phyloP scores from a whole-genome alignment of 2,113 vertebrate genomes.

The Callipepla squamata region DNA sequence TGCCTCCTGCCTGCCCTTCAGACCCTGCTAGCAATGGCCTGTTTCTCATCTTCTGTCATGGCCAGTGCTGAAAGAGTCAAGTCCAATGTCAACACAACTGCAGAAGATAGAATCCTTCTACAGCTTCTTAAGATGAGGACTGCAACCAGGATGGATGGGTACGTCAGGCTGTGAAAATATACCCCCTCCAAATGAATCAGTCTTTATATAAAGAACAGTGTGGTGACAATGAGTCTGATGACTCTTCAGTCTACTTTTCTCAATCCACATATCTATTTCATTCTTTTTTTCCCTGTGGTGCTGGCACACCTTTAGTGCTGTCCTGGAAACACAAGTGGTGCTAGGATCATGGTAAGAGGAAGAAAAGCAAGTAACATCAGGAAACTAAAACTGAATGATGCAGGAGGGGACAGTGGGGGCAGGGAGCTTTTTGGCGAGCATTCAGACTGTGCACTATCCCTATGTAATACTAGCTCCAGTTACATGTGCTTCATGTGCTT shows the following conservation, averaged over 20 bases:
- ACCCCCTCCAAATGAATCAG: background rate
- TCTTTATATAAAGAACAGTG: background rate
- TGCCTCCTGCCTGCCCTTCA: background rate
- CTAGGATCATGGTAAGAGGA: slow-evolving; percentile 26
- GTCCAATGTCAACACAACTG: background rate
- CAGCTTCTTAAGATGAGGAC: background rate
- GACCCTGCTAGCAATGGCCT: background rate
- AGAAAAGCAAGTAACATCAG: background rate
- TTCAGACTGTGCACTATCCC: background rate
- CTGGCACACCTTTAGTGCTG: slow-evolving; percentile 11
- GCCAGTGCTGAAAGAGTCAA: background rate
- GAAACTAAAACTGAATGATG: slow-evolving; percentile 12
- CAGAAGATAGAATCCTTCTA: background rate
- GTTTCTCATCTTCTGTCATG: background rate
- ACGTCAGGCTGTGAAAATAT: slow-evolving; percentile 7
- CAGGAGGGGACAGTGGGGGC: background rate
- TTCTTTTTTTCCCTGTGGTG: background rate
- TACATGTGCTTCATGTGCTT: background rate
- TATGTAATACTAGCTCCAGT: background rate
- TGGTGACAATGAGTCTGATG: background rate
- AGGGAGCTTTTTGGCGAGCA: background rate
- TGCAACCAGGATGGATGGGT: background rate
- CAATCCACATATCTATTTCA: background rate
- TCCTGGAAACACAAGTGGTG: slow-evolving; percentile 20
- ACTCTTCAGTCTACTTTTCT: background rate